These are phyloP conservation scores for Coronaproctus castanopsis DNA, from an alignment of 2,888 invertebrate species.

Conservation along the genomic window DNA sequence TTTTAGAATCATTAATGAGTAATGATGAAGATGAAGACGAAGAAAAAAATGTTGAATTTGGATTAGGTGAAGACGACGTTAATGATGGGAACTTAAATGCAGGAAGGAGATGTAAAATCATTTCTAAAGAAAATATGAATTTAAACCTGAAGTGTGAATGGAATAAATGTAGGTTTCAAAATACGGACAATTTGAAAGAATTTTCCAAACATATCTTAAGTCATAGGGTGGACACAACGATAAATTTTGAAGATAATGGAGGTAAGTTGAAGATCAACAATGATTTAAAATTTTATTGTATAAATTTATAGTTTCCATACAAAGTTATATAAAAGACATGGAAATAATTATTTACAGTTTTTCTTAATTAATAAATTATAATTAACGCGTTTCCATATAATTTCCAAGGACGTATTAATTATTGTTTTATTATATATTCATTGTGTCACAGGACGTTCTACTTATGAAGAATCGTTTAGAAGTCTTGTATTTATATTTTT, in stretches of 20 bases:
- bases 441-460: no score
- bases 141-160: not conserved
- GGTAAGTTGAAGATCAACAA: not conserved
- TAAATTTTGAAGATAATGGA: not conserved
- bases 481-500: no score
- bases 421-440: no score
- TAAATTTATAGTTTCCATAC: no score
- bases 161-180: not conserved
- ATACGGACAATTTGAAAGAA: not conserved
- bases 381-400: no score
- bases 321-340: no score
- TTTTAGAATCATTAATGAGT: no score
- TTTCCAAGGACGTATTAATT: no score
- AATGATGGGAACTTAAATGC: no score
- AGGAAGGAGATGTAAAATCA: not conserved
- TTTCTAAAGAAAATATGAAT: not conserved
- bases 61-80: not conserved
- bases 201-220: not conserved
- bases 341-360: no score
- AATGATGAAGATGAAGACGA: not conserved
- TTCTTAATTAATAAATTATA: no score
- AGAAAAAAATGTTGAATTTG: not conserved
- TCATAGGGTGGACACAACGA: not conserved
- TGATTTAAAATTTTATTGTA: not conserved
- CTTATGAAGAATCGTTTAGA: no score